These are phyloP conservation scores for Emys orbicularis DNA, from an alignment of 2,797 vertebrate species.

Conservation along the genomic window DNA sequence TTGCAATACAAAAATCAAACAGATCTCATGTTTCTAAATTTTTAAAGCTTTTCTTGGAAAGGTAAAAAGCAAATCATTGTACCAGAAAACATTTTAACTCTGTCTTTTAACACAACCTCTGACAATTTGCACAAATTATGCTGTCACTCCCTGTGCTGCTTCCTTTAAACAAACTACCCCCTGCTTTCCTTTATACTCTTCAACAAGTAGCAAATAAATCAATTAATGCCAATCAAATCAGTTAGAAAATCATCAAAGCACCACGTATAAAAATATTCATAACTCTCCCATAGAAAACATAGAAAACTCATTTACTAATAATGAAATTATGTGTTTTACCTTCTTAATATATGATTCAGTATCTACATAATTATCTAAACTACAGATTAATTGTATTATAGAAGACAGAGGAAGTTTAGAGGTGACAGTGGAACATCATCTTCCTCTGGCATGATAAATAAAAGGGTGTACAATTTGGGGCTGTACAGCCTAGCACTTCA, in stretches of 20 bases:
- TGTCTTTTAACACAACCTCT: neutral
- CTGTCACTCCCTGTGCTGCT: neutral
- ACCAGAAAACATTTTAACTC: neutral
- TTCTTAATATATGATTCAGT: neutral
- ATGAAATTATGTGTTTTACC: accelerated
- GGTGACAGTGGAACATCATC: neutral
- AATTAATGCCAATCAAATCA: neutral
- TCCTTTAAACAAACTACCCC: neutral
- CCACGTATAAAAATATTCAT: neutral
- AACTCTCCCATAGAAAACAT: neutral
- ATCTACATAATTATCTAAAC: neutral
- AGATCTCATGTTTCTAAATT: accelerated
- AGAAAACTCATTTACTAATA: neutral
- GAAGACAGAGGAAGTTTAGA: neutral
- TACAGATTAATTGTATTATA: neutral
- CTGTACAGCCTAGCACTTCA: neutral
- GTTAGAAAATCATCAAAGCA: accelerated
- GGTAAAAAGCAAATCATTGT: neutral
- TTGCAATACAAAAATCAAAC: neutral
- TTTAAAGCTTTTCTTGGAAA: neutral
- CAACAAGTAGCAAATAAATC: accelerated
- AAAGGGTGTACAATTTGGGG: neutral
- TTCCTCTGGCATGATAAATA: neutral
- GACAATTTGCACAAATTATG: neutral
- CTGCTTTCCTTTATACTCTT: neutral